Conservation (phyloP, 2,113 vertebrate species). For the Aphyosemion australe region DNA sequence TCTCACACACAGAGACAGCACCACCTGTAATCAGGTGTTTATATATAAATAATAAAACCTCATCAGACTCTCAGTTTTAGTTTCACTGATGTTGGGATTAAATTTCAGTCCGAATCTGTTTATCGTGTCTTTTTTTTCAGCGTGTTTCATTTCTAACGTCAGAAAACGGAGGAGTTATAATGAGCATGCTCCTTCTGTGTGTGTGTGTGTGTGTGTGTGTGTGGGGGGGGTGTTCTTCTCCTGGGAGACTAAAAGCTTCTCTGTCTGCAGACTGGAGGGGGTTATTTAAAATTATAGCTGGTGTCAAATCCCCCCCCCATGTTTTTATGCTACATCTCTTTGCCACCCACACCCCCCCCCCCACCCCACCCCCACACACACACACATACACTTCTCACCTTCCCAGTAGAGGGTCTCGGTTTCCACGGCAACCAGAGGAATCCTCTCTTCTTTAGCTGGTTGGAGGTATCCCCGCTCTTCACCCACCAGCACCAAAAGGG, state of each 20-base stretch:
- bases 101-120: no score
- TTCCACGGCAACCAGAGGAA: conserved; percentile 60
- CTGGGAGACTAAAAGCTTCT: conserved; percentile 8
- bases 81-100: no score
- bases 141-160: no score
- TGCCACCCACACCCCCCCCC: background rate
- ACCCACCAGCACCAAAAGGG: conserved; percentile 3
- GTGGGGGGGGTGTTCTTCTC: background rate
- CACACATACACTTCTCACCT: background rate
- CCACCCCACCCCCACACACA: no score
- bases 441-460: conserved; percentile 49
- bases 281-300: conserved; percentile 35
- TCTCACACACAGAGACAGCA: no score
- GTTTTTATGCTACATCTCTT: conserved; percentile 33
- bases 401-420: conserved; percentile 46
- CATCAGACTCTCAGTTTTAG: no score
- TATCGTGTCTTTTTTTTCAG: no score
- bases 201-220: no score
- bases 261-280: conserved; percentile 9
- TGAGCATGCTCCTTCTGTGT: background rate
- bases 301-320: conserved; percentile 1
- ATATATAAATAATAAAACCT: no score
- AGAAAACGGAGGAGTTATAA: background rate
- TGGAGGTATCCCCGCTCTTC: conserved; percentile 33
- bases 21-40: no score